Evolutionary conservation across 2,113 vertebrate genomes (phyloP).

Genomic region (Eubucco bourcierii): DNA sequence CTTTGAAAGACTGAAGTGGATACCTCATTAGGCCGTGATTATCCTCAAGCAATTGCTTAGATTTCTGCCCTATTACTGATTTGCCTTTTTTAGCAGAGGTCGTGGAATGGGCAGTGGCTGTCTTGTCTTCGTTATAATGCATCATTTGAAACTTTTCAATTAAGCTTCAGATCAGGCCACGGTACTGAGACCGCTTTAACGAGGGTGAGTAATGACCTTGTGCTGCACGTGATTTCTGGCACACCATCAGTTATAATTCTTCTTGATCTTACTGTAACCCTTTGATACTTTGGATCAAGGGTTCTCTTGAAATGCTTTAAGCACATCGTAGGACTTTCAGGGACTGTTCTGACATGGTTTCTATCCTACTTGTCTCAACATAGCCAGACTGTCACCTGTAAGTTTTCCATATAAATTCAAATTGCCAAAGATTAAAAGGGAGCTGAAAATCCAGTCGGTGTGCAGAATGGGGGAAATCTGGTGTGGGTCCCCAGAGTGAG

Average conservation of each 20-base stretch:
- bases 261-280: constrained; percentile 82
- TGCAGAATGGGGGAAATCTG: constrained; percentile 56
- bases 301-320: constrained; percentile 77
- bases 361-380: constrained; percentile 67
- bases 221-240: constrained; percentile 79
- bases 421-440: constrained; percentile 83
- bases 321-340: constrained; percentile 74
- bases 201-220: constrained; percentile 81
- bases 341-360: constrained; percentile 75
- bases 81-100: constrained; percentile 77
- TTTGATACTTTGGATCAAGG: constrained; percentile 83
- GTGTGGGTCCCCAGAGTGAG: constrained; percentile 69
- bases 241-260: constrained; percentile 83
- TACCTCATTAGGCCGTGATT: constrained; percentile 73
- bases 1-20: constrained; percentile 40
- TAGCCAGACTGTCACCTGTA: constrained; percentile 74
- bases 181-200: constrained; percentile 78
- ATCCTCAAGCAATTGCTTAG: constrained; percentile 72
- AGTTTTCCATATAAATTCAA: constrained; percentile 77
- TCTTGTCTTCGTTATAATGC: constrained; percentile 80
- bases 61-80: constrained; percentile 73
- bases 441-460: constrained; percentile 60
- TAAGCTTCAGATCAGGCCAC: constrained; percentile 80
- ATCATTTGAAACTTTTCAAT: constrained; percentile 83
- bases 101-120: constrained; percentile 73